A percentile compares a stretch with the other conserved stretches of the same genome.
Conservation (phyloP, 2,888 invertebrate genomes). For the Leucophenga montana region DNA sequence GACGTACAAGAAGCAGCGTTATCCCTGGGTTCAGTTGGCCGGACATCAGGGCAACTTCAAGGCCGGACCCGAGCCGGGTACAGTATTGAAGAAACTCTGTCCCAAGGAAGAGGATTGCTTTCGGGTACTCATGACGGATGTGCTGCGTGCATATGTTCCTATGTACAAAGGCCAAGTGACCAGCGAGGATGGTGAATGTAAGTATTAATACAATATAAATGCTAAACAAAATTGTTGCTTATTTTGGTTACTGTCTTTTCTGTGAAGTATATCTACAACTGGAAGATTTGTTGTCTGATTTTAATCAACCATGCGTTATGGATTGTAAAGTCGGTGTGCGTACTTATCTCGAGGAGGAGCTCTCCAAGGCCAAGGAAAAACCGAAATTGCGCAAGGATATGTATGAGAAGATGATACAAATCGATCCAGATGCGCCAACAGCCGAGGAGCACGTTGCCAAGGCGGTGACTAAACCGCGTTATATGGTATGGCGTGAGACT, state of each 20-base stretch:
- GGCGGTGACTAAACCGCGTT: slow-evolving; percentile 94
- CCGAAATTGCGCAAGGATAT: slow-evolving; percentile 94
- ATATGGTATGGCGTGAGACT: slow-evolving; percentile 97
- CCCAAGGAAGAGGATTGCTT: slow-evolving; percentile 92
- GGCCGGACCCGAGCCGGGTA: slow-evolving; percentile 93
- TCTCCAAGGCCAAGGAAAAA: slow-evolving; percentile 95
- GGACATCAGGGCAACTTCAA: slow-evolving; percentile 97
- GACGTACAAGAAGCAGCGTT: slow-evolving; percentile 94
- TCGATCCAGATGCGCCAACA: slow-evolving; percentile 90
- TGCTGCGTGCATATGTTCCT: slow-evolving; percentile 90
- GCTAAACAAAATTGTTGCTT: too few relatives aligned
- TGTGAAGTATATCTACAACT: slow-evolving; percentile 86
- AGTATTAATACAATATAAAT: slow-evolving; percentile 65
- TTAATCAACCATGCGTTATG: slow-evolving; percentile 95
- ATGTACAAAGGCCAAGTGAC: slow-evolving; percentile 92
- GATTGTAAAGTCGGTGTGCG: slow-evolving; percentile 96
- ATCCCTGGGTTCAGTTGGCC: slow-evolving; percentile 97
- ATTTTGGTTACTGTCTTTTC: neutral
- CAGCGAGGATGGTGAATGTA: slow-evolving; percentile 86
- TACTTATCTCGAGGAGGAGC: slow-evolving; percentile 94
- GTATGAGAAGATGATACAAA: slow-evolving; percentile 98
- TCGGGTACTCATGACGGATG: slow-evolving; percentile 87
- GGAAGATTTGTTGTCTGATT: slow-evolving; percentile 93
- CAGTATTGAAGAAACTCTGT: slow-evolving; percentile 93
- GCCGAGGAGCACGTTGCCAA: slow-evolving; percentile 91